Percentiles rank a stretch among this genome's conserved stretches.
These are phyloP conservation scores for Penaeus indicus DNA, from an alignment of 1,140 invertebrate species.

Conservation along the genomic window DNA sequence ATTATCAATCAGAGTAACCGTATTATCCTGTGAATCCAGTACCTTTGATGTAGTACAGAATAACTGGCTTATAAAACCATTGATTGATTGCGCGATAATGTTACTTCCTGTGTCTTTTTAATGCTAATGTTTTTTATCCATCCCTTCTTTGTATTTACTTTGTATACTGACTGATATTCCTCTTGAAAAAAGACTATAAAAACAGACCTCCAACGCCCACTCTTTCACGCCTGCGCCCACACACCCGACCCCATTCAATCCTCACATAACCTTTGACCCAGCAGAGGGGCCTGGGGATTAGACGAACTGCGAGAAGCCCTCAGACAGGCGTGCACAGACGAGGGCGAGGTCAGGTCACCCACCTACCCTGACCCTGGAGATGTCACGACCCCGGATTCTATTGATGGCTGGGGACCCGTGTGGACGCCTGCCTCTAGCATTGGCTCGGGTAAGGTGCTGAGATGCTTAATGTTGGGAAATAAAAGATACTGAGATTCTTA, in stretches of 20 bases:
- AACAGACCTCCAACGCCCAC: background rate
- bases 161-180: no score
- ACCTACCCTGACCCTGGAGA: slow-evolving; percentile 16
- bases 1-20: no score
- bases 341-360: background rate
- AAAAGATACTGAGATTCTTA: no score
- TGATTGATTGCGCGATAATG: no score
- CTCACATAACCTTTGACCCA: background rate
- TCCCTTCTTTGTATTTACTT: no score
- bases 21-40: no score
- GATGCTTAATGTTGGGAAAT: no score
- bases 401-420: slow-evolving; percentile 48
- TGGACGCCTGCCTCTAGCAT: slow-evolving; percentile 56
- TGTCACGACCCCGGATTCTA: slow-evolving; percentile 51
- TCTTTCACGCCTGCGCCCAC: background rate
- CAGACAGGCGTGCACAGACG: slow-evolving; percentile 1
- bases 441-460: slow-evolving; percentile 31
- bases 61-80: no score
- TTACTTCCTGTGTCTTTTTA: no score
- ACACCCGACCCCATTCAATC: background rate
- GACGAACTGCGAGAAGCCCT: slow-evolving; percentile 40
- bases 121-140: no score
- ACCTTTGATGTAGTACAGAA: no score
- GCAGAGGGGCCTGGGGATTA: slow-evolving; percentile 20
- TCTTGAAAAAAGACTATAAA: no score